Percentiles rank a stretch among this genome's conserved stretches.
Conservation (phyloP, 2,888 invertebrate genomes). For the Cheilosia variabilis region DNA sequence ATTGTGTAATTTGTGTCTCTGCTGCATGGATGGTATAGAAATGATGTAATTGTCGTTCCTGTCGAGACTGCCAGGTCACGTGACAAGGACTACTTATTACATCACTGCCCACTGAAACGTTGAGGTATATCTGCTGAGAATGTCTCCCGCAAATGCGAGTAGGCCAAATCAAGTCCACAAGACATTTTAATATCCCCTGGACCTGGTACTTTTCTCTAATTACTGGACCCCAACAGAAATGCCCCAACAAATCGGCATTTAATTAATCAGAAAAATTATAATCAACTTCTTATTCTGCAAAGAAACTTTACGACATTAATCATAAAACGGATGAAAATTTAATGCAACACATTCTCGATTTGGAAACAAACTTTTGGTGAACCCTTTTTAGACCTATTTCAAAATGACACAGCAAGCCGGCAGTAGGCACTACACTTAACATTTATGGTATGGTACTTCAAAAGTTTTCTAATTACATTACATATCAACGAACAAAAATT, state of each 20-base stretch:
- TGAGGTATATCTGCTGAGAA: neutral
- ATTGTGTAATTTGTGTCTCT: neutral
- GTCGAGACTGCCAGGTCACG: neutral
- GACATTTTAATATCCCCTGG: neutral
- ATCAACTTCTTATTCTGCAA: neutral
- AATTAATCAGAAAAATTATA: constrained; percentile 1
- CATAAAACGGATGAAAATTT: constrained; percentile 20
- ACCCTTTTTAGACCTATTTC: constrained; percentile 40
- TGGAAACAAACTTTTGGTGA: constrained; percentile 18
- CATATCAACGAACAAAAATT: constrained; percentile 32
- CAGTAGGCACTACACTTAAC: neutral
- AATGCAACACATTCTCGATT: constrained; percentile 32
- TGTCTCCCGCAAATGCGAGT: neutral
- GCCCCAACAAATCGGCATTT: neutral
- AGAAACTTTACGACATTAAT: constrained; percentile 13
- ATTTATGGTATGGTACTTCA: neutral
- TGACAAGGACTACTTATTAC: neutral
- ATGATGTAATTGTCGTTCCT: neutral
- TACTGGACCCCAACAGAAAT: neutral
- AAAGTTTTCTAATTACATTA: constrained; percentile 49
- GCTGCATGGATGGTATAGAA: neutral
- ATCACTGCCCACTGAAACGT: neutral
- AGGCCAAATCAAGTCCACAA: neutral
- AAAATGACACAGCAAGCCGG: neutral
- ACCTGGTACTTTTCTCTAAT: neutral